Base-by-base conservation (phyloP, 92 coral and sea anemone species). In the Actinostola sp. region DNA sequence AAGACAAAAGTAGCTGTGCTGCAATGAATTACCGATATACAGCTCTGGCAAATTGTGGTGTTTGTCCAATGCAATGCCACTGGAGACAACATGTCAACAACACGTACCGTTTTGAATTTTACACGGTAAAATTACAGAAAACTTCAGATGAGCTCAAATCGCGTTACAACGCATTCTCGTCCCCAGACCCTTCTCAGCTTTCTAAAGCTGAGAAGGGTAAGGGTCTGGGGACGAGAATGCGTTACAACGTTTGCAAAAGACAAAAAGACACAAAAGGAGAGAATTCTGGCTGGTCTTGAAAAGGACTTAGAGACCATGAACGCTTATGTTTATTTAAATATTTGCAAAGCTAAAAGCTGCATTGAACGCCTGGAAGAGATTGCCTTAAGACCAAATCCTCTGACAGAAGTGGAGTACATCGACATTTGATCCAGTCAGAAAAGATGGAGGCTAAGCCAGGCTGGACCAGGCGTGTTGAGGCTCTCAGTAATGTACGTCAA, bases 371-470 rank as follows among this genome's bases (percentile, higher is more conserved):
- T 81, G 5, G 70, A 73, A 32, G 75, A 75, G 34, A 82, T 82
- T 38, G 82, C 88, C 23, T 74, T 82, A 30, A 82, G 63, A 28
- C 82, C 82, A 3, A 75, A 67, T 28, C 88, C 82, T 15, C 58
- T 82, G 9, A 53, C 88, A 9, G 66, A 61, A 23, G 61, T 69
- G 0, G 52, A 82, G 25, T 68, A 82, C 61, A 52, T 82, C 48
- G 82, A 82, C 11, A 13, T 82, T 50, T 75, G 55, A 82, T 82
- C 15, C 58, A 76, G 26, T 59, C 82, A 4, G 88, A 75, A 21
- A 49, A 82, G 53, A 49, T 0, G 16, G 67, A 61, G 14, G 82
- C 67, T 12, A 75, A 68, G 19, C 29, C 58, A 21, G 88, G 88
- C 1, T 82, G 64, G 59, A 14, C 17, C 2, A 72, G 72, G 15